Base-by-base conservation (phyloP, 2,888 invertebrate genomes). In the Drosophila longiperda region DNA sequence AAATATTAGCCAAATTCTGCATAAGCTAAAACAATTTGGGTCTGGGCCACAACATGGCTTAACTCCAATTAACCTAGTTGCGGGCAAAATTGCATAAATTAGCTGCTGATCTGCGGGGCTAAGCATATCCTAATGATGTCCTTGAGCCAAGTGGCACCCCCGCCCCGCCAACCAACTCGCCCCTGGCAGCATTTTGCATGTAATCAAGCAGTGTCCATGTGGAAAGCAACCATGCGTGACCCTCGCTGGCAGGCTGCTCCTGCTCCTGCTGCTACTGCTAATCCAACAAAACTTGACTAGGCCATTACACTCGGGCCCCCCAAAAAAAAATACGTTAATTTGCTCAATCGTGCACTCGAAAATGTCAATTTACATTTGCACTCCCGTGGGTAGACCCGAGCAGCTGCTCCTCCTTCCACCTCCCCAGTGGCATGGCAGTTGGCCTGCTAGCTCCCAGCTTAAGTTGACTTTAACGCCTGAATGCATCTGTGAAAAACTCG, bases 331-430 rank as follows among this genome's bases (percentile, higher is more conserved):
- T 60, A 33, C 78, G 81, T 86, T 86, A 82, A 87, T 87, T 87
- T 87, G 87, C 87, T 87, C 87, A 87, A 87, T 87, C 88, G 87
- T 87, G 87, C 87, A 86, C 87, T 88, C 85, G 83, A 87, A 87
- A 88, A 88, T 88, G 87, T 87, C 87, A 87, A 87, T 87, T 87
- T 88, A 88, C 87, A 88, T 87, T 87, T 87, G 85, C 84, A 48
- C 73, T 54, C 75, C 64, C 54, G 42, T 38, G 40, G 65, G 52
- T 42, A 34, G 50, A 52, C 20, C 20, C 17, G 7, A 45, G 20
- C 45, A 15, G 15, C 45, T 2, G 15, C 45, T 2, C 2, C 17
- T 38, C 5, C 34, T 12, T 12, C 4, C 12, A 4, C 3, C 53
- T 75, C 74, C 57, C 81, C n/a, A n/a, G 67, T 33, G 64, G 23